These are phyloP conservation scores for Brachyalestes nurse DNA, from an alignment of 2,797 vertebrate species.

Conservation along the genomic window DNA sequence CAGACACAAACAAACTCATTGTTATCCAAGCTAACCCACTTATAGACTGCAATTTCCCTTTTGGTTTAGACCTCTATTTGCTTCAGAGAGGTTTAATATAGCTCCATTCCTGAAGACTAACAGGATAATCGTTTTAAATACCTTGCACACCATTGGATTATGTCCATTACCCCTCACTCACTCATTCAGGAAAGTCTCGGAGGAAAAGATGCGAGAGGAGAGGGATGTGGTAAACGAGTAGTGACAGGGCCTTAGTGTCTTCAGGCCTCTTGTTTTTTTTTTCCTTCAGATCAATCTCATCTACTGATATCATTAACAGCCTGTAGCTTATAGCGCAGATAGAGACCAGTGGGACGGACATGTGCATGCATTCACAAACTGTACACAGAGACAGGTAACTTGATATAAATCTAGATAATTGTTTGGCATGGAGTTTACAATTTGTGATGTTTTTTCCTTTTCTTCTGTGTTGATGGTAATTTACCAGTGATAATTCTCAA, in stretches of 20 bases:
- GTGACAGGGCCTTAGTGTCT: constrained; percentile 37
- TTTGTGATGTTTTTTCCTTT: neutral
- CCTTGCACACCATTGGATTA: constrained; percentile 33
- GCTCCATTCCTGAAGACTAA: constrained; percentile 19
- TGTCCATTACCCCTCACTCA: constrained; percentile 36
- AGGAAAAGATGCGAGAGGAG: neutral
- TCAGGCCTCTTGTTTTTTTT: constrained; percentile 26
- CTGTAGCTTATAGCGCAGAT: constrained; percentile 20
- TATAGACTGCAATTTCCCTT: constrained; percentile 22
- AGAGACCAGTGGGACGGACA: neutral
- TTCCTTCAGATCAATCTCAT: constrained; percentile 45
- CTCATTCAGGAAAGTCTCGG: constrained; percentile 37
- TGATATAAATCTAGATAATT: neutral
- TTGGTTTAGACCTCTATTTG: constrained; percentile 8
- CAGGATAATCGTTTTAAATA: constrained; percentile 31
- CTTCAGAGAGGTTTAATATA: constrained; percentile 16
- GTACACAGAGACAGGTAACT: neutral
- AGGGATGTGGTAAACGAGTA: constrained; percentile 43
- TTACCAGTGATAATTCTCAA: neutral
- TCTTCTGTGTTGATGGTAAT: neutral
- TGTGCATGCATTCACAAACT: neutral
- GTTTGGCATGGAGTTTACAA: neutral
- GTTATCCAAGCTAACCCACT: neutral
- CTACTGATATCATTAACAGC: constrained; percentile 47
- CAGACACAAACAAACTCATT: neutral